Conservation (phyloP, 2,797 vertebrate species). For the Oophaga sylvatica region DNA sequence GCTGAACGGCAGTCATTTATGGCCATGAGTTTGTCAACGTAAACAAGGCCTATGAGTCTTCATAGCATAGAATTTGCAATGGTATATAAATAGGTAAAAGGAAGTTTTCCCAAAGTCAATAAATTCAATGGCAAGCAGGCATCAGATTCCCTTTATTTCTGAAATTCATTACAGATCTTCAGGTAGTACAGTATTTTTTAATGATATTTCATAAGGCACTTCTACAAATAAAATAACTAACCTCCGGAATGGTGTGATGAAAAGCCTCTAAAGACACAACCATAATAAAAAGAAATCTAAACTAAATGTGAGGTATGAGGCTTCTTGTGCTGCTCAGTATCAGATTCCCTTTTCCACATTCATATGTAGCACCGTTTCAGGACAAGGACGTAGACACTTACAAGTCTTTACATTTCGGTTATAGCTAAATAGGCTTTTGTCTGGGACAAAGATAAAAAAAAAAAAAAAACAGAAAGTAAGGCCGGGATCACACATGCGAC, state of each 20-base stretch:
- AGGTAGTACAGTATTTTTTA: background rate
- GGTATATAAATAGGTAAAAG: background rate
- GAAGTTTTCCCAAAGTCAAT: background rate
- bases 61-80: background rate
- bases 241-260: background rate
- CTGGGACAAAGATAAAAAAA: background rate
- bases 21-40: too few species aligned
- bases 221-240: background rate
- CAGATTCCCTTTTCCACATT: slow-evolving; percentile 11
- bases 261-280: background rate
- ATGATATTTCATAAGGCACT: slow-evolving; percentile 16
- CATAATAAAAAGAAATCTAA: background rate
- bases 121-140: background rate
- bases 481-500: too few species aligned
- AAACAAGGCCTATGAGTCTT: too few species aligned
- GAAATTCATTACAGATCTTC: background rate
- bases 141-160: background rate
- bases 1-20: too few species aligned
- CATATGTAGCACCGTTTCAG: background rate
- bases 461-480: background rate
- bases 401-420: background rate
- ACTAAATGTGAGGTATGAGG: background rate
- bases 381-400: background rate
- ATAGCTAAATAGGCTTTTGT: background rate
- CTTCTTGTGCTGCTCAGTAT: background rate